phyloP scores from a whole-genome alignment of 1,140 invertebrate species.

The Chionoecetes opilio region DNA sequence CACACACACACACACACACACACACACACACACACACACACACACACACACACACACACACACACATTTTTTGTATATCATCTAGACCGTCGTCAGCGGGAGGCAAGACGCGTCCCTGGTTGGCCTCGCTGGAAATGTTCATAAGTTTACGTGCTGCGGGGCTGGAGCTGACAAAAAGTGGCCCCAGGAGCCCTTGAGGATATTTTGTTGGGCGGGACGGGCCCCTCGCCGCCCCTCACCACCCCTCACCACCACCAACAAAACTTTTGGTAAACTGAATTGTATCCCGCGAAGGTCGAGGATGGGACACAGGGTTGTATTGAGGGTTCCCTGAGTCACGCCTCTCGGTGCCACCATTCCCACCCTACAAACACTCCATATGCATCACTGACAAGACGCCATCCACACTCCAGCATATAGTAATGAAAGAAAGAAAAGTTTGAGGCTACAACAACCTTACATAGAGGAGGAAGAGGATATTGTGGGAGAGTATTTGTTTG shows the following conservation, averaged over 20 bases:
- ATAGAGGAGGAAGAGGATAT: too few relatives aligned
- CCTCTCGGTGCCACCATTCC: neutral
- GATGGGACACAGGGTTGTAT: neutral
- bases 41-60: too few relatives aligned
- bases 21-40: too few relatives aligned
- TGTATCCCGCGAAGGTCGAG: neutral
- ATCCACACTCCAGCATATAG: too few relatives aligned
- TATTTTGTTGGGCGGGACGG: conserved; percentile 24
- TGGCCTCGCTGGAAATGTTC: conserved; percentile 4
- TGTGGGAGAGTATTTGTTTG: too few relatives aligned
- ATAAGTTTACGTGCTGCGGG: conserved; percentile 18
- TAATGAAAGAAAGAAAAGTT: too few relatives aligned
- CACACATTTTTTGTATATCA: neutral
- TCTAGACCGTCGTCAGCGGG: neutral
- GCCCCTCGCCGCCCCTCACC: neutral
- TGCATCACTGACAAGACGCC: neutral
- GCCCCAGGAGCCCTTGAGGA: conserved; percentile 47
- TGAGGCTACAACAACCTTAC: too few relatives aligned
- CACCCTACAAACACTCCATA: neutral
- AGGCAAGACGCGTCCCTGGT: neutral
- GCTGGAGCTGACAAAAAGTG: conserved; percentile 56
- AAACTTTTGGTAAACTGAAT: neutral
- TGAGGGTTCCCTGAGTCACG: neutral
- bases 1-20: too few relatives aligned
- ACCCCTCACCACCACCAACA: too few relatives aligned